Evolutionary conservation across 2,888 invertebrate genomes (phyloP), one percentile per base, ranked within the genome.

Genomic region (Cheilosia pagana): DNA sequence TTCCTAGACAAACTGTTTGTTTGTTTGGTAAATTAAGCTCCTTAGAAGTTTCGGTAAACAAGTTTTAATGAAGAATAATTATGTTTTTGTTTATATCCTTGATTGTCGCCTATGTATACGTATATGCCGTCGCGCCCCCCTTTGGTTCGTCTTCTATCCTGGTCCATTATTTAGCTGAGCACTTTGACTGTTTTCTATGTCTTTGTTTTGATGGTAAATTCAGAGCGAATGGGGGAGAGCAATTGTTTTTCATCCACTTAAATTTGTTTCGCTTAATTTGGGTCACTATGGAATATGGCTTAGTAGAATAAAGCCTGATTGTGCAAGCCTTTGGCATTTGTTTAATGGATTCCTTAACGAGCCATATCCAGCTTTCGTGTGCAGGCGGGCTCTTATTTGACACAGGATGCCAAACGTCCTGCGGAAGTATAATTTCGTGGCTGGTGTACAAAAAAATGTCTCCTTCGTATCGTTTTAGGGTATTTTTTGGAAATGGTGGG

Each of bases 121-220:
- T 3, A 6, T 59, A 43, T 39, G 45, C 59, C 48, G 39, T 31
- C 57, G 57, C 3, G 8, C 8, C 48, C 3, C 28, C 8, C 48
- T 48, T 67, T 21, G 41, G 43, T 41, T 53, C 23, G 50, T 14
- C 8, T 19, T 57, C 45, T 41, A 45, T 71, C 57, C 57, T 59
- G 53, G 52, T 48, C 79, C 50, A 75, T 75, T 79, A 74, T 79
- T 65, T 75, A 62, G 67, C 75, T 62, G 75, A 81, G 62, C 55
- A 68, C 68, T 68, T 68, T 28, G 81, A 39, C 55, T 41, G 67
- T 67, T 81, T 63, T 60, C 35, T 60, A 48, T 72, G 55, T 14
- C 57, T 78, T 79, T 79, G 79, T 81, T 75, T 68, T 50, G 50
- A 25, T 75, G 75, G 41, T 62, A 62, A 12, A 75, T 60, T 67